phyloP scores from a whole-genome alignment of 1,140 invertebrate species.

The Leptinotarsa lineolata region DNA sequence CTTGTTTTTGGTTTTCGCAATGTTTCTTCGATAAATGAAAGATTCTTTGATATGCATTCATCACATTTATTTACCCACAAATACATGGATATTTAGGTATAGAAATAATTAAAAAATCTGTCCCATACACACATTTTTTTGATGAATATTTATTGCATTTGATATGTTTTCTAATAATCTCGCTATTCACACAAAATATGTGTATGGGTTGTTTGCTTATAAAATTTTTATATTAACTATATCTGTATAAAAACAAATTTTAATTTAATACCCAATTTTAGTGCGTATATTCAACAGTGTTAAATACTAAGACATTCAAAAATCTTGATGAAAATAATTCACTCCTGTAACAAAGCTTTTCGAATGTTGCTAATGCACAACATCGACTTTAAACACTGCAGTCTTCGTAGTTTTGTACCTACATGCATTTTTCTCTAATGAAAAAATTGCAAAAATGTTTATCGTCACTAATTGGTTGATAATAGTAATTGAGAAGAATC shows the following conservation, averaged over 20 bases:
- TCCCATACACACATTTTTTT: slow-evolving; percentile 32
- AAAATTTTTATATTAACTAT: slow-evolving; percentile 38
- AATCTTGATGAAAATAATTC: slow-evolving; percentile 9
- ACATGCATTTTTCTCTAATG: background rate
- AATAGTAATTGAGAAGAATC: no score
- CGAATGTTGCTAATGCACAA: background rate
- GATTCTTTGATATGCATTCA: slow-evolving; percentile 20
- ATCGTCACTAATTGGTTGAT: no score
- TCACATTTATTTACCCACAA: slow-evolving; percentile 46
- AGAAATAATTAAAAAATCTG: slow-evolving; percentile 41
- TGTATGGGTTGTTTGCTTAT: slow-evolving; percentile 31
- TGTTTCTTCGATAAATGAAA: no score
- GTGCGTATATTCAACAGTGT: slow-evolving; percentile 46
- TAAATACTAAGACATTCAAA: slow-evolving; percentile 28
- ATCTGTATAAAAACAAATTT: slow-evolving; percentile 41
- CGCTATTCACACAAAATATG: slow-evolving; percentile 32
- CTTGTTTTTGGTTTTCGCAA: no score
- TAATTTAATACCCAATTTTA: slow-evolving; percentile 31
- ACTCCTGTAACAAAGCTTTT: background rate
- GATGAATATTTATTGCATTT: slow-evolving; percentile 41
- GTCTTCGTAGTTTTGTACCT: slow-evolving; percentile 5
- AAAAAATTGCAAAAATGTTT: background rate
- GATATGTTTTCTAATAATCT: slow-evolving; percentile 27
- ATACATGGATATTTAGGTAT: slow-evolving; percentile 41
- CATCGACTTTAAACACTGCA: background rate